Base-by-base conservation (phyloP, 1,140 invertebrate genomes). In the Cylas formicarius region DNA sequence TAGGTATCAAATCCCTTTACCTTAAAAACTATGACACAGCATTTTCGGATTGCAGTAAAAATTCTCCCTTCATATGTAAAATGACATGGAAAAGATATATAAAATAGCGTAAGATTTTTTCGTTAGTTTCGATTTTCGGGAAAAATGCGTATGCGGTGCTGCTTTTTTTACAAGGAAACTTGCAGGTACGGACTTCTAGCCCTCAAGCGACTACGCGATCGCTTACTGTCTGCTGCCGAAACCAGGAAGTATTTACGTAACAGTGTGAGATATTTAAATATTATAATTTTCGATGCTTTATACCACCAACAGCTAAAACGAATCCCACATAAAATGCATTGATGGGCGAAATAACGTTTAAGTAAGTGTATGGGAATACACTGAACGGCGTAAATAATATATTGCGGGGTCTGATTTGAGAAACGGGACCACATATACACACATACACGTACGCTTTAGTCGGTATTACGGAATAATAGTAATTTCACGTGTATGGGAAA, bases 201-300 rank as follows among this genome's bases (percentile, higher is more conserved):
- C 41, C 41, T 43, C 18, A 3, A 34, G 41, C 41, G 16, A 43
- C 17, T 24, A 9, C 19, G 31, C 20, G 13, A 11, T 34, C 41
- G 41, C 41, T 43, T 43, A 43, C 41, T 43, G 41, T 43, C 41
- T 43, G 41, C 29, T 34, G 32, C 31, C 19, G 7, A 34, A 34
- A 23, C 41, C 41, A 43, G 41, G 41, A 43, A 43, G 32, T 43
- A 33, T 24, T 24, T 43, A 43, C 27, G 16, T 31, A 41, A 31
- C 39, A 41, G 28, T 34, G 41, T 24, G 41, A 43, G 41, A 43
- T 43, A 43, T 43, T 43, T 43, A 43, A 43, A 34, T 34, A 43
- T 43, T 24, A 43, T 43, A 43, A 43, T 43, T 43, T 43, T n/a
- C 29, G 14, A 21, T 34, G 31, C 41, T 43, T 43, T 43, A n/a